Evolutionary conservation across 23 tunicate species (phyloP).

Genomic region (Oikopleura albicans): DNA sequence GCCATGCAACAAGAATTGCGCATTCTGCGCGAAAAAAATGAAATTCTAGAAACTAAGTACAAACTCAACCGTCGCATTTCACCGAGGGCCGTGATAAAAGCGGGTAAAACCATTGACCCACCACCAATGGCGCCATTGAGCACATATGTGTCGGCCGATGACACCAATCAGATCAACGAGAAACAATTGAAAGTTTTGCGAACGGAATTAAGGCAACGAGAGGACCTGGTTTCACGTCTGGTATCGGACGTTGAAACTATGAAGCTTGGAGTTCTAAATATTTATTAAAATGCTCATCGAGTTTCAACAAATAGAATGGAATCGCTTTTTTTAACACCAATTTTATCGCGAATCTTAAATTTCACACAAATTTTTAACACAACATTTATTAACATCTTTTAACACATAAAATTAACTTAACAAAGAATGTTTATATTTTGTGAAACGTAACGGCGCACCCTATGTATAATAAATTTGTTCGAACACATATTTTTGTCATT

Average conservation of each 20-base stretch:
- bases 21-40: not conserved
- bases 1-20: not conserved
- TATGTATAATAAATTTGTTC: too few species aligned
- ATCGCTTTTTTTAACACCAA: too few species aligned
- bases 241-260: not conserved
- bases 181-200: not conserved
- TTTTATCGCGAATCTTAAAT: too few species aligned
- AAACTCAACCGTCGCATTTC: not conserved
- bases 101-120: constrained; percentile 4
- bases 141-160: not conserved
- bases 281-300: too few species aligned
- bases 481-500: too few species aligned
- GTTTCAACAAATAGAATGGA: too few species aligned
- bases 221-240: not conserved
- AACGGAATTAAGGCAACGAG: not conserved
- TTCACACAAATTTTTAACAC: too few species aligned
- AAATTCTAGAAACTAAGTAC: not conserved
- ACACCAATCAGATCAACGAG: not conserved
- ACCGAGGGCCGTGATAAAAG: not conserved
- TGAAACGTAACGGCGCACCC: too few species aligned
- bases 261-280: too few species aligned
- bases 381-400: too few species aligned
- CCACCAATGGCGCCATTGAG: not conserved
- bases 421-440: too few species aligned
- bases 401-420: too few species aligned